These are phyloP conservation scores for Perizoma flavofasciatum DNA, from an alignment of 2,888 invertebrate genomes.

Conservation along the genomic window DNA sequence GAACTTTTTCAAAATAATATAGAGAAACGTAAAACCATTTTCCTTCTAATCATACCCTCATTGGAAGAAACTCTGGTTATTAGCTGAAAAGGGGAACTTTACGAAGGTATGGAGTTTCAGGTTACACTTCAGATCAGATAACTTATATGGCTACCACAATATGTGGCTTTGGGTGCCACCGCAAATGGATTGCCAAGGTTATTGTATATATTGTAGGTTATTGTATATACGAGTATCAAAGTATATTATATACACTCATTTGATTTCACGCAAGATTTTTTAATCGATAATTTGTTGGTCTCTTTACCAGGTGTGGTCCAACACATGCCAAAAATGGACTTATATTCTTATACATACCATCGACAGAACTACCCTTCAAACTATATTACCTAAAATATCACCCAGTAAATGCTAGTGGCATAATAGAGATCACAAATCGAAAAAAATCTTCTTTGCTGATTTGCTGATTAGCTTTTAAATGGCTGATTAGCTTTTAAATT, in stretches of 20 bases:
- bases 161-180: conserved; percentile 72
- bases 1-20: conserved; percentile 32
- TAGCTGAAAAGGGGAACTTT: conserved; percentile 34
- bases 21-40: conserved; percentile 33
- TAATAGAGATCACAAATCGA: no score
- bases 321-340: no score
- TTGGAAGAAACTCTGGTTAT: conserved; percentile 32
- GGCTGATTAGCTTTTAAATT: no score
- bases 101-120: conserved; percentile 51
- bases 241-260: conserved; percentile 5
- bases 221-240: conserved; percentile 28
- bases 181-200: conserved; percentile 52
- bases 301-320: no score
- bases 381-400: no score
- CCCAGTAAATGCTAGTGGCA: no score
- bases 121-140: conserved; percentile 72
- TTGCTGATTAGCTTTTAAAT: no score
- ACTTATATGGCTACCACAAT: conserved; percentile 62
- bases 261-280: conserved; percentile 9
- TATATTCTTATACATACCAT: no score
- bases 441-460: no score
- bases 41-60: conserved; percentile 36
- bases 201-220: conserved; percentile 8
- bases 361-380: no score
- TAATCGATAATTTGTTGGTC: no score